phyloP scores from a whole-genome alignment of 2,113 vertebrate genomes.

The Gallinago paraguaiae region DNA sequence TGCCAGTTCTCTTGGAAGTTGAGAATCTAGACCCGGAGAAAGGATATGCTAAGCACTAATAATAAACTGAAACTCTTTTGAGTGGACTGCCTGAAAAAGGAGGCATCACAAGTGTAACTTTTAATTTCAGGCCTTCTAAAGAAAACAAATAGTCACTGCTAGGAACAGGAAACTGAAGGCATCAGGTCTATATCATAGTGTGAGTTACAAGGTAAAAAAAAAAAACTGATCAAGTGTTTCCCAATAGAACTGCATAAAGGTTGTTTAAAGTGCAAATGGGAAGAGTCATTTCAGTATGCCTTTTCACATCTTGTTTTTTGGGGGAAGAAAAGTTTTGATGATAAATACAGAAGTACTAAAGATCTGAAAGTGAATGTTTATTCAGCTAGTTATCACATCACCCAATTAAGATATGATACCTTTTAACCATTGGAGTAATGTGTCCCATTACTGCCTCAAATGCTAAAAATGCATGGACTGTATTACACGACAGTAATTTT shows the following conservation, averaged over 20 bases:
- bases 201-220: background rate
- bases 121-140: background rate
- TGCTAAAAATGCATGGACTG: background rate
- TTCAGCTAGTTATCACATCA: background rate
- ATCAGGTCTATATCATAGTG: background rate
- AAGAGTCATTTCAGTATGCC: background rate
- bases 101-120: background rate
- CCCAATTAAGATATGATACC: background rate
- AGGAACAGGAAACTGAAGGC: background rate
- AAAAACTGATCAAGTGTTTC: background rate
- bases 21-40: background rate
- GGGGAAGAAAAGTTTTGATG: background rate
- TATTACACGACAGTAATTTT: background rate
- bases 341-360: background rate
- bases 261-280: background rate
- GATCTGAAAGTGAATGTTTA: background rate
- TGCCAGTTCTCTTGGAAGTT: background rate
- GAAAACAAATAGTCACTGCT: background rate
- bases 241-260: background rate
- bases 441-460: background rate
- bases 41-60: background rate
- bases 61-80: background rate
- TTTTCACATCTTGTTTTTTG: background rate
- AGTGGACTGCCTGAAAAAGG: background rate
- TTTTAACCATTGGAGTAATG: background rate